Conservation (phyloP, 2,113 vertebrate genomes). For the Rafetus swinhoei region DNA sequence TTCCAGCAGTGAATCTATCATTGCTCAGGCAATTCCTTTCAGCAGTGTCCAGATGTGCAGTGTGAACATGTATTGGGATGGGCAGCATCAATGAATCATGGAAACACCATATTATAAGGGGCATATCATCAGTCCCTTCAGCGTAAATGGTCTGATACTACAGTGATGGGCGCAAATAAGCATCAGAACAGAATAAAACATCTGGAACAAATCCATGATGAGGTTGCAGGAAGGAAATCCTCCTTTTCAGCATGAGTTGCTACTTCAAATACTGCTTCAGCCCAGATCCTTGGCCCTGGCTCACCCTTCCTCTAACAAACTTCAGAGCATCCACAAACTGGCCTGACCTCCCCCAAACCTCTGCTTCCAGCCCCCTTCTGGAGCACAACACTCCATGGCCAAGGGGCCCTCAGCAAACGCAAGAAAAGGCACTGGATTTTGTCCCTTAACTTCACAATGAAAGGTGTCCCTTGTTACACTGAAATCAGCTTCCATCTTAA, state of each 20-base stretch:
- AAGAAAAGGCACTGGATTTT: not conserved
- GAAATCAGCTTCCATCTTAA: not conserved
- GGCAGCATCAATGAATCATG: not conserved
- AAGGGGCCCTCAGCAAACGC: not conserved
- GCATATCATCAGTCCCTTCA: not conserved
- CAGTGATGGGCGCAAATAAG: not conserved
- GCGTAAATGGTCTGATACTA: not conserved
- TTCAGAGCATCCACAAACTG: not conserved
- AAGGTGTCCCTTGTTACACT: not conserved
- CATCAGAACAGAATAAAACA: not conserved
- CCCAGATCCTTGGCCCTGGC: not conserved
- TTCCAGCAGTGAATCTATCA: not conserved
- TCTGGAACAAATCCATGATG: not conserved
- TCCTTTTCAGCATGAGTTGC: not conserved
- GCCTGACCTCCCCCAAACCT: not conserved
- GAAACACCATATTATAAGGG: rapidly evolving
- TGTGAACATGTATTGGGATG: not conserved
- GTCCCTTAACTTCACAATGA: not conserved
- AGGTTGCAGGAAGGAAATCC: not conserved
- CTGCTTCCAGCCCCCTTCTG: not conserved
- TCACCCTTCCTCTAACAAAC: not conserved
- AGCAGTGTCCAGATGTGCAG: not conserved
- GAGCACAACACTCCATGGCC: not conserved
- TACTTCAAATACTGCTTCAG: not conserved
- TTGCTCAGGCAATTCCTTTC: not conserved